Evolutionary conservation across 2,797 vertebrate genomes (phyloP).

Genomic region (Propithecus deckenii): DNA sequence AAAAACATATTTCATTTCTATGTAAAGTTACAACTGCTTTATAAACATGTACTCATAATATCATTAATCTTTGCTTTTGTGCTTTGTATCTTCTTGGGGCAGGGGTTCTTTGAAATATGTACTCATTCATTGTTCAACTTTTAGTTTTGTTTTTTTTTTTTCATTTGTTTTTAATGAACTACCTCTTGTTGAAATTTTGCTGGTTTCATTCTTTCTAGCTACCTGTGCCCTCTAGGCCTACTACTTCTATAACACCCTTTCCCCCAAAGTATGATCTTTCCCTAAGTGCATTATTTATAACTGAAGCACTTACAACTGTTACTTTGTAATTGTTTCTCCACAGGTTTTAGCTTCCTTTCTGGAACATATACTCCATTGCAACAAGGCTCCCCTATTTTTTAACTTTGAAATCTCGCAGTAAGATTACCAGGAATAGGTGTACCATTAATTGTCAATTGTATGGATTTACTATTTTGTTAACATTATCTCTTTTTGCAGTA

Average conservation of each 20-base stretch:
- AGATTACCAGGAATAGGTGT: not conserved
- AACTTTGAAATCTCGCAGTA: not conserved
- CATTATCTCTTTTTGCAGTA: not conserved
- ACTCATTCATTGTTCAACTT: not conserved
- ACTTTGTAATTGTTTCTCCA: not conserved
- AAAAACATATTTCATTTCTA: not conserved
- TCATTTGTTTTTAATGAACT: slow-evolving; percentile 37
- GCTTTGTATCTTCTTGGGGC: not conserved
- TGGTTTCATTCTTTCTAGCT: not conserved
- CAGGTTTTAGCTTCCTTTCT: not conserved
- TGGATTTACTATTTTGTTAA: not conserved
- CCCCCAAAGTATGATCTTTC: not conserved
- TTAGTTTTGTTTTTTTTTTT: slow-evolving; percentile 14
- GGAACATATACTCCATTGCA: not conserved
- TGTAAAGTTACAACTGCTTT: not conserved
- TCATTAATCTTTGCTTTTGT: not conserved
- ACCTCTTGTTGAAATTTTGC: not conserved
- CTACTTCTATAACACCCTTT: not conserved
- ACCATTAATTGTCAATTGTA: not conserved
- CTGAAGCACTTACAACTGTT: not conserved
- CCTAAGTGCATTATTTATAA: not conserved
- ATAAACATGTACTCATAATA: slow-evolving; percentile 16
- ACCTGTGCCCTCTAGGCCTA: not conserved
- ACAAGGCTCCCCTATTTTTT: not conserved
- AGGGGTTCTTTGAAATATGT: slow-evolving; percentile 18